Evolutionary conservation across 53 echinoderm and acorn worm species (phyloP).

Genomic region (Holothuria leucospilota): DNA sequence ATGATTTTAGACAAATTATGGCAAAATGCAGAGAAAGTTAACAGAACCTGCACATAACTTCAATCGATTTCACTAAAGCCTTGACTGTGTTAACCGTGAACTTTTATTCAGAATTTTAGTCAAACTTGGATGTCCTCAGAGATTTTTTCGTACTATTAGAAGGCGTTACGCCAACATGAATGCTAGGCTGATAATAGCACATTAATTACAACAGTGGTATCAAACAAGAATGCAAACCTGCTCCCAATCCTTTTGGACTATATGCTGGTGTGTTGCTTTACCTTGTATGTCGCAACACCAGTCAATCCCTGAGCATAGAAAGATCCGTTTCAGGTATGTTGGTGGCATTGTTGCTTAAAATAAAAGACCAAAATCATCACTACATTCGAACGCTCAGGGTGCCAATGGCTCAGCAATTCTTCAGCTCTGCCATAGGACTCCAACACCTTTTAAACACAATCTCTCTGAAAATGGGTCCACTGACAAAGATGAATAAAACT

Average conservation of each 20-base stretch:
- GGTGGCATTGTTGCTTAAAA: neutral
- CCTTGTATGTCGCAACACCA: neutral
- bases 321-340: slow-evolving; percentile 2
- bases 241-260: neutral
- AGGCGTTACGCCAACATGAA: neutral
- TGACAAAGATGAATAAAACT: slow-evolving; percentile 20
- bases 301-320: neutral
- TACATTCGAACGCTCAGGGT: neutral
- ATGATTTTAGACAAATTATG: neutral
- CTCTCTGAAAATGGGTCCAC: neutral
- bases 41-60: neutral
- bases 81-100: slow-evolving; percentile 20
- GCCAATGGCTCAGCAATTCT: slow-evolving; percentile 4
- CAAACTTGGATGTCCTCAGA: neutral
- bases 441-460: slow-evolving; percentile 11
- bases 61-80: neutral
- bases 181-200: neutral
- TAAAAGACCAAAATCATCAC: too few species aligned
- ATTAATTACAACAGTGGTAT: slow-evolving; percentile 10
- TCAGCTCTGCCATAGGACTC: slow-evolving; percentile 1
- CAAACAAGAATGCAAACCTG: slow-evolving; percentile 32
- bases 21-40: neutral
- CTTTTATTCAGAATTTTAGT: slow-evolving; percentile 4
- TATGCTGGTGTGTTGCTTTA: neutral
- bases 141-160: neutral